These are phyloP conservation scores for Drosophila nr. perissopoda DNA, from an alignment of 2,888 invertebrate genomes.

Conservation along the genomic window DNA sequence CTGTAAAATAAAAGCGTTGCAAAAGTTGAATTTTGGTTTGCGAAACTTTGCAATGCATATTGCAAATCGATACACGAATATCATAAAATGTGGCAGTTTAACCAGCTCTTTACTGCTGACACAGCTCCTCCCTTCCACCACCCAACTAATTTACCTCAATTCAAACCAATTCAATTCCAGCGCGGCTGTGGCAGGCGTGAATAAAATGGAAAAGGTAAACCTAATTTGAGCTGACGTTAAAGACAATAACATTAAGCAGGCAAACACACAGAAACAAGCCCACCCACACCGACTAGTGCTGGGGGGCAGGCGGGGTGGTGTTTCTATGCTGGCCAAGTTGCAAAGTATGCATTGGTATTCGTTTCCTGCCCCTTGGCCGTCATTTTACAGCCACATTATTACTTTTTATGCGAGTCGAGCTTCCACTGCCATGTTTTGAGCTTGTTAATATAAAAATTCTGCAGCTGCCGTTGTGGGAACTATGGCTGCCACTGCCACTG, in stretches of 20 bases:
- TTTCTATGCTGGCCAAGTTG: conserved; percentile 27
- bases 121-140: neutral
- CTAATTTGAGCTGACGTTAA: conserved; percentile 61
- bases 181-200: conserved; percentile 16
- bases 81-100: neutral
- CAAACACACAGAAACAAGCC: conserved; percentile 8
- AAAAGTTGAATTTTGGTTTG: neutral
- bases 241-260: conserved; percentile 19
- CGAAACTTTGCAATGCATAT: neutral
- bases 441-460: conserved; percentile 74
- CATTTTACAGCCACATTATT: conserved; percentile 68
- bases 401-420: conserved; percentile 56
- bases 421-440: conserved; percentile 58
- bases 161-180: neutral
- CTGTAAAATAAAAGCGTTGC: no score
- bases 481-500: neutral
- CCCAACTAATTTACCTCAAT: neutral
- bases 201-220: conserved; percentile 32
- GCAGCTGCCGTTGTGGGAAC: conserved; percentile 28
- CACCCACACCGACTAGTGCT: neutral
- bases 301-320: neutral
- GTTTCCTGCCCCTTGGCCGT: conserved; percentile 53
- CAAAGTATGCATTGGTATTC: conserved; percentile 49
- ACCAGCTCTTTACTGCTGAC: neutral
- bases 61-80: neutral